Evolutionary conservation across 2,113 vertebrate species (phyloP), one percentile per base, ranked within the genome.

Genomic region (Bucco capensis): DNA sequence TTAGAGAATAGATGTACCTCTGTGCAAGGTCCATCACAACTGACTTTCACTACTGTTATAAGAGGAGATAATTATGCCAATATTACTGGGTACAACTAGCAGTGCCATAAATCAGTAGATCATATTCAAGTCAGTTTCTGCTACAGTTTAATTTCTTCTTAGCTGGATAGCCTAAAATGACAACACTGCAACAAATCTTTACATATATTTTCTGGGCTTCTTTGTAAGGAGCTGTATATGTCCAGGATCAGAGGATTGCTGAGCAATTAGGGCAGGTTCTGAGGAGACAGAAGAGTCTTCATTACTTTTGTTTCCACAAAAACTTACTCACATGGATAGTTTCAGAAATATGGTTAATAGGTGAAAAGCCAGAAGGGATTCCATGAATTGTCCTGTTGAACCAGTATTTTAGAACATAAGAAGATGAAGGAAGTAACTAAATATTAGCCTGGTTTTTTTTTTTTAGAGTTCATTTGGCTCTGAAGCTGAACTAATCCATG

Each of bases 401-500:
- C 5, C 6, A 17, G n/a, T 51, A 22, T 24, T 89, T 54, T 44
- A 24, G 71, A 82, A 57, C 22, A 60, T 4, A 56, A 85, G 71
- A 92, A 83, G 40, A 5, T 19, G 69, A 92, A 74, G 37, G 64
- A 75, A 95, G 47, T 81, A 25, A 44, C 60, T 92, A 65, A 83
- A 81, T 38, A 60, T 86, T 94, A 94, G 19, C 35, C n/a, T n/a
- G n/a, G n/a, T n/a, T n/a, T n/a, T n/a, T n/a, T n/a, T n/a, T n/a
- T 10, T 73, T 95, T 90, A 84, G 44, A 75, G 46, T 67, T 82
- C 10, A 17, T 69, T 86, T 66, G 84, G 19, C 42, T 94, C 75
- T 84, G 47, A 88, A 80, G 53, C 38, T 77, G 90, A 94, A 92
- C 8, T 84, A 88, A 85, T 88, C 65, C 85, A 49, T 66, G 38